These are phyloP conservation scores for Neocrepidodera transversa DNA, from an alignment of 2,888 invertebrate genomes.

Conservation along the genomic window DNA sequence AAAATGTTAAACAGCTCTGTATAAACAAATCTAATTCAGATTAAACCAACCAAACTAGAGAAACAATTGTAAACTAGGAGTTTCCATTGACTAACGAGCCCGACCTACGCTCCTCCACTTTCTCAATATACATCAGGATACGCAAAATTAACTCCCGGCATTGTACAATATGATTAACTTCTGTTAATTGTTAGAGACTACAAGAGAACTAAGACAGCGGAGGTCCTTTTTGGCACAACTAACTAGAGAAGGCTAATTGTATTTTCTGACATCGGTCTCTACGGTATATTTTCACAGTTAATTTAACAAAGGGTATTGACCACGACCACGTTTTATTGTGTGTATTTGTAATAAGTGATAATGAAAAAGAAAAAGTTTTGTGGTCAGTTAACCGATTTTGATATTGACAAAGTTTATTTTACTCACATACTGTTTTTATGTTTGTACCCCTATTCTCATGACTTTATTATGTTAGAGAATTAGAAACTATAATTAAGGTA, in stretches of 20 bases:
- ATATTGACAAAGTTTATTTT: no score
- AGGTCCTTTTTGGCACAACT: slow-evolving; percentile 18
- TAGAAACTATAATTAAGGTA: no score
- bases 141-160: slow-evolving; percentile 21
- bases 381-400: no score
- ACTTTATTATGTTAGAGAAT: no score
- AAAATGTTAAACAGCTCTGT: no score
- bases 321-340: slow-evolving; percentile 14
- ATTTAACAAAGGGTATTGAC: slow-evolving; percentile 29
- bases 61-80: no score
- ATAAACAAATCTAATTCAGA: no score
- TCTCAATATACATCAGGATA: slow-evolving; percentile 21
- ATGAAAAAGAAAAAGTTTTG: slow-evolving; percentile 9
- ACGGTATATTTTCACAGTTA: slow-evolving; percentile 29
- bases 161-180: slow-evolving; percentile 31
- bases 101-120: slow-evolving; percentile 6
- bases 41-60: no score
- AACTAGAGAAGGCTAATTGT: slow-evolving; percentile 20
- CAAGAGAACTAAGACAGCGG: slow-evolving; percentile 21
- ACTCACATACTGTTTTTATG: no score
- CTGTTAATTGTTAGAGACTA: slow-evolving; percentile 30
- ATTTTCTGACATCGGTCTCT: slow-evolving; percentile 21
- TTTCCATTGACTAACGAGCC: slow-evolving; percentile 12
- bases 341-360: neutral
- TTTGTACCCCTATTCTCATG: no score